Conservation (phyloP, 2,888 invertebrate genomes). For the Hetaerina titia region DNA sequence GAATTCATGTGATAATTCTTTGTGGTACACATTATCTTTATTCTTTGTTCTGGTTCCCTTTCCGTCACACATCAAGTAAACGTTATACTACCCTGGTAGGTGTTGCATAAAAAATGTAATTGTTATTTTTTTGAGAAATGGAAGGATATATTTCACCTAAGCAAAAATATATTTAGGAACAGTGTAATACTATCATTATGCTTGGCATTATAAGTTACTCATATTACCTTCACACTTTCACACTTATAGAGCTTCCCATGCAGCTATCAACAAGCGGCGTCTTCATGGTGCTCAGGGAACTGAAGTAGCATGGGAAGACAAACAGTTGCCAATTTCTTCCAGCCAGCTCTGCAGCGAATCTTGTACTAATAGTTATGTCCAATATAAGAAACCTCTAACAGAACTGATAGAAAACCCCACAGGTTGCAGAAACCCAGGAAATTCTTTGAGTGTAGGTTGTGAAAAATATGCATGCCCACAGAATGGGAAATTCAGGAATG, state of each 20-base stretch:
- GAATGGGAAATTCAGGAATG: conserved; percentile 48
- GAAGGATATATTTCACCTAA: conserved; percentile 24
- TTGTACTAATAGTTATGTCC: conserved; percentile 19
- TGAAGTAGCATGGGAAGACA: conserved; percentile 55
- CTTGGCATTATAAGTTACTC: background rate
- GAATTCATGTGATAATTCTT: too few relatives aligned
- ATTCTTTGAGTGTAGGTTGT: background rate
- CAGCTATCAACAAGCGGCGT: conserved; percentile 61
- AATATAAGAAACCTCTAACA: conserved; percentile 46
- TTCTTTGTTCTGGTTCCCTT: too few relatives aligned
- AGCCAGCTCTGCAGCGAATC: conserved; percentile 51
- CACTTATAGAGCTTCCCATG: conserved; percentile 58
- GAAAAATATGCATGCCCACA: conserved; percentile 24
- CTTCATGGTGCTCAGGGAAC: conserved; percentile 61
- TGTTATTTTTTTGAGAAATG: background rate
- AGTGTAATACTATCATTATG: background rate
- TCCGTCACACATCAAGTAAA: too few relatives aligned
- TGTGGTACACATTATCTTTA: too few relatives aligned
- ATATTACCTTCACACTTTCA: conserved; percentile 35
- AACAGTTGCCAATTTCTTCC: conserved; percentile 46
- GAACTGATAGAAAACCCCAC: conserved; percentile 29
- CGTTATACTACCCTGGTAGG: too few relatives aligned
- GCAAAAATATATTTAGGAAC: background rate
- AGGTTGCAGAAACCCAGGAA: conserved; percentile 15
- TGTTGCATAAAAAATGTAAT: too few relatives aligned